Conservation (phyloP, 2,113 vertebrate genomes). For the Shinisaurus crocodilurus region DNA sequence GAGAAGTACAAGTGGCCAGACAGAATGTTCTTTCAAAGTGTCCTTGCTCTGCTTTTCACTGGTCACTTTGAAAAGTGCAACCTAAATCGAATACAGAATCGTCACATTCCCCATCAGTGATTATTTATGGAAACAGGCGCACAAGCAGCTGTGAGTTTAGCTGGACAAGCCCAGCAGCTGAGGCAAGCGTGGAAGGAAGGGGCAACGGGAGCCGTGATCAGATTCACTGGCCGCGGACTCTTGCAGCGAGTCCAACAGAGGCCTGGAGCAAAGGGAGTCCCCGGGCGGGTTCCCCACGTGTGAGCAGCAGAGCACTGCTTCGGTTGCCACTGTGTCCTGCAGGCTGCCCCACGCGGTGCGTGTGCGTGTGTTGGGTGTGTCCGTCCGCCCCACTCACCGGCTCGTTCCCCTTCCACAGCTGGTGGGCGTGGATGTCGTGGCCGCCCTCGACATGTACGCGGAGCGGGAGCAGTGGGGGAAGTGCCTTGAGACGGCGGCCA, state of each 20-base stretch:
- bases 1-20: background rate
- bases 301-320: no score
- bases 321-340: no score
- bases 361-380: background rate
- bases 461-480: constrained; percentile 96
- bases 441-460: constrained; percentile 94
- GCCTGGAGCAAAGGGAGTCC: no score
- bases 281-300: no score
- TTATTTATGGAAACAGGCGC: background rate
- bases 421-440: constrained; percentile 92
- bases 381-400: background rate
- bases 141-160: background rate
- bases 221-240: no score
- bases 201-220: background rate
- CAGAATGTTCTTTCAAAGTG: no score
- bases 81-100: background rate
- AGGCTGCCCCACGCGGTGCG: background rate
- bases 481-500: constrained; percentile 92
- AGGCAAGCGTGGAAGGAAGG: background rate
- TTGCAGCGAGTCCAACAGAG: background rate
- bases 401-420: constrained; percentile 77
- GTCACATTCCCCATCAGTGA: background rate
- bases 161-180: no score
- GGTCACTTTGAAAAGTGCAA: background rate
- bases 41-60: no score